Evolutionary conservation across 2,113 vertebrate species (phyloP).

Genomic region (Sylvilagus bachmani): DNA sequence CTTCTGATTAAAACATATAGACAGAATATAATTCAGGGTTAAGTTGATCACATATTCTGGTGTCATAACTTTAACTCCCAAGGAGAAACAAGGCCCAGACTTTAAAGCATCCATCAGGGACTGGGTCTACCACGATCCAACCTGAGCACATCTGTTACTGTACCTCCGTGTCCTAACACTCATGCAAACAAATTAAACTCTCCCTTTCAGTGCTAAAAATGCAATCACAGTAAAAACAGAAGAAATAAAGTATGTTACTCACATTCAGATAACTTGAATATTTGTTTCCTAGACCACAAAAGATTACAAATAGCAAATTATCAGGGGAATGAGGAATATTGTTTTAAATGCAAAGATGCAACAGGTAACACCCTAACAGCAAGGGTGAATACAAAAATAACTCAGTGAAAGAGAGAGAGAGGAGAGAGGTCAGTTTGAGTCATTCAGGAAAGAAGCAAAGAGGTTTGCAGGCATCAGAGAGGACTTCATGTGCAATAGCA

Average conservation of each 20-base stretch:
- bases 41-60: slow-evolving; percentile 57
- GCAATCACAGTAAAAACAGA: slow-evolving; percentile 22
- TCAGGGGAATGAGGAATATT: not conserved
- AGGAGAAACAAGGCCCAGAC: slow-evolving; percentile 60
- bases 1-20: slow-evolving; percentile 70
- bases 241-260: slow-evolving; percentile 53
- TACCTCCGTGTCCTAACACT: slow-evolving; percentile 3
- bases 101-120: slow-evolving; percentile 50
- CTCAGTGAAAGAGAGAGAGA: not conserved
- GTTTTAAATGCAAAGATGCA: not conserved
- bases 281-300: slow-evolving; percentile 39
- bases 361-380: not conserved
- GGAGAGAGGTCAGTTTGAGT: not conserved
- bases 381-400: not conserved
- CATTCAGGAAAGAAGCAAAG: not conserved
- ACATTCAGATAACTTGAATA: slow-evolving; percentile 24
- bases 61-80: slow-evolving; percentile 31
- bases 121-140: slow-evolving; percentile 23
- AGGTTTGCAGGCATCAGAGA: not conserved
- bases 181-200: slow-evolving; percentile 43
- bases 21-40: slow-evolving; percentile 56
- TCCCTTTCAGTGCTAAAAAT: slow-evolving; percentile 58
- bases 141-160: slow-evolving; percentile 20
- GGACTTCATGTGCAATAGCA: not conserved
- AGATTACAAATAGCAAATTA: slow-evolving; percentile 47